Evolutionary conservation across 2,797 vertebrate genomes (phyloP), one percentile per base, ranked within the genome.

Genomic region (Ceyx erithaca): DNA sequence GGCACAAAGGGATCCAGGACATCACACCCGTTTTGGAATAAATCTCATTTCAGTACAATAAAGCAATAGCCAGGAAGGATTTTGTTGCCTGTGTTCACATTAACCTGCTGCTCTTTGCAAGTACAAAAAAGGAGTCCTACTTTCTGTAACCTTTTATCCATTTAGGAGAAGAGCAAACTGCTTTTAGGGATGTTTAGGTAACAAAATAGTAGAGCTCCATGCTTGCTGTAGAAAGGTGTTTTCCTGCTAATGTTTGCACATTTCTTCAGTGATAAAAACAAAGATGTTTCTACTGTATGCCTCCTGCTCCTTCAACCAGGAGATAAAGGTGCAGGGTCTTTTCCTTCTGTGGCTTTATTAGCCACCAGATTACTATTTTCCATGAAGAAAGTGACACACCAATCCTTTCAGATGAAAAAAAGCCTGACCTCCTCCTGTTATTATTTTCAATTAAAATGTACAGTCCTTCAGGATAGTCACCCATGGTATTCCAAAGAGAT

Each of bases 401-500:
- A 49, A 14, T 26, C 25, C 31, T 43, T 58, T 48, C 51, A 59
- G 28, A 23, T 35, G 30, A 83, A 35, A 22, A 51, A 14, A 9
- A 12, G 2, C 22, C 26, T 35, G 19, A 59, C 13, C 66, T 69
- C 10, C 20, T 83, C 8, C 19, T 52, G 25, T 41, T 51, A 30
- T 41, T 46, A 41, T 7, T 55, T 67, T 57, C 23, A n/a, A 28
- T 46, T 49, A 62, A 87, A 73, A 41, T 31, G 8, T 54, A 73
- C 12, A 51, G 10, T 14, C 20, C 2, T 70, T 70, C 52, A 70
- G 35, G 19, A 63, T 19, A 5, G 5, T 51, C 43, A 62, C 1
- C 0, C 3, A 3, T 7, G 30, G 45, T 55, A 63, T 51, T 51
- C 1, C 0, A 11, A 90, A 73, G 35, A 4, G 19, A 12, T 63